phyloP scores from a whole-genome alignment of 2,888 invertebrate genomes.

The Sarcophaga rosellei region DNA sequence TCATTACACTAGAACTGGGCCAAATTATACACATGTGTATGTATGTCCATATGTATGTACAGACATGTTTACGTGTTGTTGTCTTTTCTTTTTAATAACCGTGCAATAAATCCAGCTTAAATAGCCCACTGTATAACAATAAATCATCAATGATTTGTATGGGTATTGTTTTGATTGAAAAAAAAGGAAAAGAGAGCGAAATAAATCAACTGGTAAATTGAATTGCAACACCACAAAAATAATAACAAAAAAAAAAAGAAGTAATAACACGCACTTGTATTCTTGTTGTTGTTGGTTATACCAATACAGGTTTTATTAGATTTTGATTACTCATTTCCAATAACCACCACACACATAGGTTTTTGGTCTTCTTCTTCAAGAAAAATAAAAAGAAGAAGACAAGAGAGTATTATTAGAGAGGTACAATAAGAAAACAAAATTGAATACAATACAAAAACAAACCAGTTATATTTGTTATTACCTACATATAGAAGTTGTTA shows the following conservation, averaged over 20 bases:
- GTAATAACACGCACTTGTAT: neutral
- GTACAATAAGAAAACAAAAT: too few species aligned
- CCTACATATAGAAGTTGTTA: conserved; percentile 1
- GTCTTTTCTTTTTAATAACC: neutral
- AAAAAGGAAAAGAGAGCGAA: neutral
- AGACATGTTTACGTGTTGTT: neutral
- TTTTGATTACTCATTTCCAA: conserved; percentile 44
- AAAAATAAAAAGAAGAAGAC: neutral
- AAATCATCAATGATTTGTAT: neutral
- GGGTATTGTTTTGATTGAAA: conserved; percentile 11
- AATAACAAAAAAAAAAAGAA: neutral
- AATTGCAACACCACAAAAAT: conserved; percentile 1
- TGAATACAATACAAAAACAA: neutral
- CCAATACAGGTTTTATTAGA: conserved; percentile 1
- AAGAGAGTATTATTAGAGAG: too few species aligned
- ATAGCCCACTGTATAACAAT: neutral
- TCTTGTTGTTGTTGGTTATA: conserved; percentile 8
- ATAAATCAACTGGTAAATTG: neutral
- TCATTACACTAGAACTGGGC: neutral
- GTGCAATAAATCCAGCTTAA: neutral
- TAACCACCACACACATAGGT: neutral
- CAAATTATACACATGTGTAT: neutral
- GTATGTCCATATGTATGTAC: neutral
- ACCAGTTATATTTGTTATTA: conserved; percentile 34
- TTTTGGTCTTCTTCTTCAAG: conserved; percentile 14